phyloP scores from a whole-genome alignment of 2,888 invertebrate genomes.

The Agapostemon virescens region DNA sequence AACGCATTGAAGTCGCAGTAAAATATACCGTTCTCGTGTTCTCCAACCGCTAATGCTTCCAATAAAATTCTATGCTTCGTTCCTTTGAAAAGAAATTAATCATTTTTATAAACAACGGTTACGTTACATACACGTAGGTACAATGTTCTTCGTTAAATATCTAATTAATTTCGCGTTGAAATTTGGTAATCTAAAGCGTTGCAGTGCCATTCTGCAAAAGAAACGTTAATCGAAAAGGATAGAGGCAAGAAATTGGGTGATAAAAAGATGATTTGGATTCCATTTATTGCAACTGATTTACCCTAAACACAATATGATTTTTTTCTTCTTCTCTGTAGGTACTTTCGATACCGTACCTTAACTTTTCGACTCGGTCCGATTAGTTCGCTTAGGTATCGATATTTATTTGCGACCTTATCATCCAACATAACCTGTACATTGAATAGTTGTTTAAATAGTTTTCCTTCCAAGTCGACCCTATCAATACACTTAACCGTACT shows the following conservation, averaged over 20 bases:
- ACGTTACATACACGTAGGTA: background rate
- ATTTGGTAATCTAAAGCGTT: background rate
- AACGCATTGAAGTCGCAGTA: background rate
- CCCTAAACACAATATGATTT: conserved; percentile 41
- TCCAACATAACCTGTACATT: conserved; percentile 35
- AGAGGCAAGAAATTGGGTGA: conserved; percentile 16
- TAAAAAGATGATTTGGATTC: conserved; percentile 33
- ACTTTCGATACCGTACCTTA: conserved; percentile 5
- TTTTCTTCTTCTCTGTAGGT: conserved; percentile 7
- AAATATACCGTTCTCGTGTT: background rate
- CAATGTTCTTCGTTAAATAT: background rate
- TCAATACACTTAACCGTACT: conserved; percentile 38
- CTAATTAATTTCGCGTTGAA: background rate
- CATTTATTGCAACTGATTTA: conserved; percentile 47
- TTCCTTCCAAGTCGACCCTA: conserved; percentile 36
- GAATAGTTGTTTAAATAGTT: conserved; percentile 31
- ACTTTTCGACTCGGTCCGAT: conserved; percentile 17
- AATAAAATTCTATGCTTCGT: background rate
- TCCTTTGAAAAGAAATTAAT: background rate
- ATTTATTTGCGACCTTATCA: conserved; percentile 25
- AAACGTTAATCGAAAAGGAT: background rate
- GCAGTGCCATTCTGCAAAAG: background rate
- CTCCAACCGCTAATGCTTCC: background rate
- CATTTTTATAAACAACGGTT: background rate
- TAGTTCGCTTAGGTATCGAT: conserved; percentile 29